Evolutionary conservation across 2,113 vertebrate species (phyloP).

Genomic region (Anarrhichthys ocellatus): DNA sequence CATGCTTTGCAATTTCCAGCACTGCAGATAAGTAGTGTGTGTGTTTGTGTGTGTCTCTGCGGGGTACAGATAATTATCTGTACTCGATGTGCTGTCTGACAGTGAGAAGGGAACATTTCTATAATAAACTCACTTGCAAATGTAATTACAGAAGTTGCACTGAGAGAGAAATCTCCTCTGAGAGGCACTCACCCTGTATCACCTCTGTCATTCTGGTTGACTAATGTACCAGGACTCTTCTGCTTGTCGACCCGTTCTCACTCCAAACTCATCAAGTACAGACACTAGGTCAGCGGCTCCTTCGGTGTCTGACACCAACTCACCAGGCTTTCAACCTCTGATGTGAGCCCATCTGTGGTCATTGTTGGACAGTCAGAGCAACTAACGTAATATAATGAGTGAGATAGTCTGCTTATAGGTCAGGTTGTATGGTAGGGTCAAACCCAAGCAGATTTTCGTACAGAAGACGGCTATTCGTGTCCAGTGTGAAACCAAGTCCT

Average conservation of each 20-base stretch:
- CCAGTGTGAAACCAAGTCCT: too few relatives aligned
- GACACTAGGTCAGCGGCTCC: not conserved
- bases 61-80: slow-evolving; percentile 26
- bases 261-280: not conserved
- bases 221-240: slow-evolving; percentile 9
- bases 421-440: too few relatives aligned
- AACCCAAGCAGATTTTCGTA: too few relatives aligned
- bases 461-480: too few relatives aligned
- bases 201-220: not conserved
- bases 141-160: slow-evolving; percentile 30
- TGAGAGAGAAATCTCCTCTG: slow-evolving; percentile 5
- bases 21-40: not conserved
- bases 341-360: not conserved
- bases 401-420: not conserved
- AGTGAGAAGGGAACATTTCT: not conserved
- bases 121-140: slow-evolving; percentile 6
- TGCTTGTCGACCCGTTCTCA: not conserved
- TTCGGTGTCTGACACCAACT: not conserved
- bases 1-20: not conserved
- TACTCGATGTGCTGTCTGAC: not conserved
- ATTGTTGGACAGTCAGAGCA: not conserved
- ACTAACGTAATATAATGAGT: not conserved
- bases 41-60: not conserved
- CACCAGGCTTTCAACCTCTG: not conserved
- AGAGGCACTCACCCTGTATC: not conserved